phyloP scores from a whole-genome alignment of 1,140 invertebrate species.

The Aphaenogaster ashmeadi region DNA sequence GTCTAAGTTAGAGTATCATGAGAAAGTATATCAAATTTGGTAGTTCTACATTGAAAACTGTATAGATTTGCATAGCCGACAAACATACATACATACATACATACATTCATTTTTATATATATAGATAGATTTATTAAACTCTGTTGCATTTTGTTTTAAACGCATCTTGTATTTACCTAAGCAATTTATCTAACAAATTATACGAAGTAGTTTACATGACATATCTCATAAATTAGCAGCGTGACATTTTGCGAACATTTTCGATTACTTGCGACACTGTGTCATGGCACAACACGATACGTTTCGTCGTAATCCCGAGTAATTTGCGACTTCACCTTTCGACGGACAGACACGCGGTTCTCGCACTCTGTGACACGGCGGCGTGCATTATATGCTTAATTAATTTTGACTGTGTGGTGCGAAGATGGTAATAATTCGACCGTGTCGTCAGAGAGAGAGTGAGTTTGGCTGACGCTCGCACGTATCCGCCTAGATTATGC shows the following conservation, averaged over 20 bases:
- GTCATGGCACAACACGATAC: background rate
- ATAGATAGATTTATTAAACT: background rate
- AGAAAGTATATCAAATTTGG: too few species aligned
- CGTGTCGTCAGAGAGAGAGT: conserved; percentile 28
- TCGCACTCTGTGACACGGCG: conserved; percentile 8
- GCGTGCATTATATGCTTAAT: conserved; percentile 53
- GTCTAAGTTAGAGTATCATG: too few species aligned
- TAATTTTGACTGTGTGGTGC: conserved; percentile 53
- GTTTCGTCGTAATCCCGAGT: conserved; percentile 36
- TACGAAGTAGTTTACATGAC: background rate
- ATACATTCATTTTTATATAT: too few species aligned
- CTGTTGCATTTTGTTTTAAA: background rate
- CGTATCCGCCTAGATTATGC: conserved; percentile 44
- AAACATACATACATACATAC: too few species aligned
- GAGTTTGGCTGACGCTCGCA: conserved; percentile 42
- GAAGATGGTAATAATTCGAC: conserved; percentile 61
- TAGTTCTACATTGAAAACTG: too few species aligned
- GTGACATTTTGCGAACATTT: conserved; percentile 28
- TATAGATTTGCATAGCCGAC: too few species aligned
- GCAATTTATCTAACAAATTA: background rate
- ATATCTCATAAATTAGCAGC: background rate
- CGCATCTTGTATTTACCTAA: background rate
- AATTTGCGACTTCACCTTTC: conserved; percentile 46
- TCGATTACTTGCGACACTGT: conserved; percentile 10
- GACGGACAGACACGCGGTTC: conserved; percentile 36